Conservation (phyloP, 2,113 vertebrate genomes). For the Varanus komodoensis region DNA sequence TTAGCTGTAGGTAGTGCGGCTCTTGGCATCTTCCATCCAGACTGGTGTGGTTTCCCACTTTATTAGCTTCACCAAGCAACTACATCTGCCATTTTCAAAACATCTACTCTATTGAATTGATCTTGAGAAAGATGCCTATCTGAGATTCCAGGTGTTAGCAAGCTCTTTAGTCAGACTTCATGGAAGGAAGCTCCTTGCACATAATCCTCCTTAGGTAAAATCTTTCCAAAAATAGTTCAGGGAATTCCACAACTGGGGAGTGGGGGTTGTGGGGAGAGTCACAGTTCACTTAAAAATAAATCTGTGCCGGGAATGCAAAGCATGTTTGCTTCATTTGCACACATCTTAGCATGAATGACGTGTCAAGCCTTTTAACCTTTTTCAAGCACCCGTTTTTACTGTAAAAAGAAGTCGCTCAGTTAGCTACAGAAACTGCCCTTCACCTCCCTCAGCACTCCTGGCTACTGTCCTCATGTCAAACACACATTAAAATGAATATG, state of each 20-base stretch:
- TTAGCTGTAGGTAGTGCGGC: background rate
- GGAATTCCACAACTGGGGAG: background rate
- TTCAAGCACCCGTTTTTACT: slow-evolving; percentile 57
- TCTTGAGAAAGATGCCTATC: background rate
- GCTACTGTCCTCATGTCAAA: slow-evolving; percentile 84
- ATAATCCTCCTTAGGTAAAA: background rate
- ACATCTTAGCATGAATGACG: slow-evolving; percentile 45
- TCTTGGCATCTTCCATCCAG: background rate
- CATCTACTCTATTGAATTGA: background rate
- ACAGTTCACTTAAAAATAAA: slow-evolving; percentile 23
- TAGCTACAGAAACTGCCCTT: slow-evolving; percentile 78
- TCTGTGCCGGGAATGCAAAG: slow-evolving; percentile 51
- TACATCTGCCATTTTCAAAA: background rate
- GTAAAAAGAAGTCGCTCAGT: slow-evolving; percentile 64
- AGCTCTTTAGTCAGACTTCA: background rate
- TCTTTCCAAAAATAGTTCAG: background rate
- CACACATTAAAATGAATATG: slow-evolving; percentile 87
- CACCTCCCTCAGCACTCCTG: slow-evolving; percentile 82
- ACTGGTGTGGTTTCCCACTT: background rate
- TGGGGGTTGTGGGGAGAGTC: slow-evolving; percentile 2
- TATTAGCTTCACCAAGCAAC: background rate
- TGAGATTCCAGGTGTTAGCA: background rate
- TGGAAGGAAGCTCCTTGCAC: background rate
- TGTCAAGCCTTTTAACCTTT: slow-evolving; percentile 57
- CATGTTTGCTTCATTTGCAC: slow-evolving; percentile 52